Base-by-base conservation (phyloP, 2,888 invertebrate genomes). In the Drosophila pseudotalamancana region DNA sequence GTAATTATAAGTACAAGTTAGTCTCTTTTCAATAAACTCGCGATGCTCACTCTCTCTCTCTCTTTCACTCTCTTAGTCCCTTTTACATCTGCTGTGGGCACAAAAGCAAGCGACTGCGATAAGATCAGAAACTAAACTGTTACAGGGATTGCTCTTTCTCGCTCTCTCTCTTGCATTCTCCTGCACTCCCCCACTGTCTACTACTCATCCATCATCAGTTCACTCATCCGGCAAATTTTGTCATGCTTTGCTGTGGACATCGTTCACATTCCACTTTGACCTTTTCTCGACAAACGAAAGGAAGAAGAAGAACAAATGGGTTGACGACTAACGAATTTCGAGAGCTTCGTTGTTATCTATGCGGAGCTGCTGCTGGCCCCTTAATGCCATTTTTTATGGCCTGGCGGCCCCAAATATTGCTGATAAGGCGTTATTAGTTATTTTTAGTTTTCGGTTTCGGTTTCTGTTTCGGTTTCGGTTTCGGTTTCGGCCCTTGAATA, bases 341-440 rank as follows among this genome's bases (percentile, higher is more conserved):
- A 46, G 42, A 64, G 46, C n/a, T n/a, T n/a, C n/a, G 25, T 27
- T 42, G 35, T 62, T 69, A 69, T 69, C 69, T 49, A 14, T 16
- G 27, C 9, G 19, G 2, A 34, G 34, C 51, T 50, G 14, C 37
- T 56, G 37, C 18, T 57, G 40, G 25, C 35, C 32, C 21, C 39
- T 49, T 45, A 57, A 45, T 35, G 35, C 43, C 42, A 31, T 46
- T 54, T 64, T n/a, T 57, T 42, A 54, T 55, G 40, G 62, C 49
- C 53, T 39, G 46, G 18, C 19, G 32, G 56, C 31, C 34, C 18
- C 43, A 49, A 54, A 39, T 21, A 29, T 27, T 50, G 42, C 51
- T 71, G 72, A 71, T 71, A 71, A 60, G 53, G 23, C 29, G 31
- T 18, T 6, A 53, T 53, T 42, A n/a, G 56, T 18, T 71, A 71